phyloP scores from a whole-genome alignment of 1,140 invertebrate species.

The Ceratitis capitata region DNA sequence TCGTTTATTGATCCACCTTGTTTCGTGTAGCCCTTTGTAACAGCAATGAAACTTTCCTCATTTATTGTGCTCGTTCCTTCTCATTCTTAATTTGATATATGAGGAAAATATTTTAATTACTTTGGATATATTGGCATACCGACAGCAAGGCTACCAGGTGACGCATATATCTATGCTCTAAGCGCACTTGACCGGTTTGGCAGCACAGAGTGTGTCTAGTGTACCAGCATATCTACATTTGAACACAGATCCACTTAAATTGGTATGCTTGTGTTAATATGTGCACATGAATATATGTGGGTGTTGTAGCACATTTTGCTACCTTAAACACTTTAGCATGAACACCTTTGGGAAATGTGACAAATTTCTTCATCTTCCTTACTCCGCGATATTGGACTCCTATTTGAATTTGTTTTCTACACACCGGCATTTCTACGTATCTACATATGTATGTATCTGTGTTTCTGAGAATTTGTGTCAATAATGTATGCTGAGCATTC shows the following conservation, averaged over 20 bases:
- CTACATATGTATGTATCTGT: neutral
- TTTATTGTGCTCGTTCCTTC: neutral
- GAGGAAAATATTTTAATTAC: conserved; percentile 36
- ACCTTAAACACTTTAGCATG: conserved; percentile 20
- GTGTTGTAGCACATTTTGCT: neutral
- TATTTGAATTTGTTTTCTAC: neutral
- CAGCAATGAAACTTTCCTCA: neutral
- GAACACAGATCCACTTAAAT: neutral
- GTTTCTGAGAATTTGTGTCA: conserved; percentile 9
- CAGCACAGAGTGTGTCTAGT: neutral
- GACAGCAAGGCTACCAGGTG: neutral
- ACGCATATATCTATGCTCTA: neutral
- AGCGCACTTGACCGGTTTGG: neutral
- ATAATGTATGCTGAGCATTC: conserved; percentile 22
- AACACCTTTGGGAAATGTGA: conserved; percentile 23
- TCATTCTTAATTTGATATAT: conserved; percentile 20
- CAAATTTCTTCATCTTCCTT: neutral
- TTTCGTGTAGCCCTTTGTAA: neutral
- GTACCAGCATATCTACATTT: neutral
- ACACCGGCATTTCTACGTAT: neutral
- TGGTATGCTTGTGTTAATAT: neutral
- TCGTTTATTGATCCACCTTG: neutral
- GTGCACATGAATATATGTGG: neutral
- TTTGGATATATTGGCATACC: neutral
- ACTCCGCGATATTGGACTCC: neutral